A percentile compares a stretch with the other conserved stretches of the same genome.
phyloP scores from a whole-genome alignment of 2,888 invertebrate genomes.

The Drosophila demipolita region DNA sequence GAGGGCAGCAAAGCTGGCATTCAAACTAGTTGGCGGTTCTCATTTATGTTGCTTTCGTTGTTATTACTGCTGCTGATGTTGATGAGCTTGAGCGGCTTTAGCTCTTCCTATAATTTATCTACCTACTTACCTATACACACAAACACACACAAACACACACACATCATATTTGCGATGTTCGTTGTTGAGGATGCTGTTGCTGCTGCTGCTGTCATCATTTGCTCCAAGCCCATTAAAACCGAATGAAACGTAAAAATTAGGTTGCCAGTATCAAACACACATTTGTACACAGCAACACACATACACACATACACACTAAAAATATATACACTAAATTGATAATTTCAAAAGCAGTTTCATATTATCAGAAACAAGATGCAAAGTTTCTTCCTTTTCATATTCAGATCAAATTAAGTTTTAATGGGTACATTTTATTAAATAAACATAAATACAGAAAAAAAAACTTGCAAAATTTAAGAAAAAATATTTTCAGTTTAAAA shows the following conservation, averaged over 20 bases:
- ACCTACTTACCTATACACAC: constrained; percentile 26
- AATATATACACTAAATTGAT: background rate
- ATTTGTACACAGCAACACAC: background rate
- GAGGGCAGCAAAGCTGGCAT: background rate
- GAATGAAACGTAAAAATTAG: constrained; percentile 66
- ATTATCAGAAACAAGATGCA: background rate
- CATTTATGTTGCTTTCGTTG: constrained; percentile 30
- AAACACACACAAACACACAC: background rate
- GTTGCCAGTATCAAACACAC: constrained; percentile 46
- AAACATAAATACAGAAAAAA: too few species aligned
- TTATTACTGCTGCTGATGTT: constrained; percentile 42
- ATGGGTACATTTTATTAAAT: background rate
- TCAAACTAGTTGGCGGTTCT: constrained; percentile 54
- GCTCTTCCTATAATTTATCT: constrained; percentile 63
- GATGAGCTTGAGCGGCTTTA: constrained; percentile 49
- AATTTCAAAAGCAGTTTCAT: background rate
- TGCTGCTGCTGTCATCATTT: constrained; percentile 16
- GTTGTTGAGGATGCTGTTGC: constrained; percentile 51
- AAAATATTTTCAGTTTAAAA: background rate
- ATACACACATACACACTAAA: constrained; percentile 2
- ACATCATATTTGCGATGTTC: constrained; percentile 3
- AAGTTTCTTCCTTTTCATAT: background rate
- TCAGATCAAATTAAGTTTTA: background rate
- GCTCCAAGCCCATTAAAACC: constrained; percentile 65
- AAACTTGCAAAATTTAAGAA: background rate